Evolutionary conservation across 2,797 vertebrate species (phyloP).

Genomic region (Gobionotothen gibberifrons): DNA sequence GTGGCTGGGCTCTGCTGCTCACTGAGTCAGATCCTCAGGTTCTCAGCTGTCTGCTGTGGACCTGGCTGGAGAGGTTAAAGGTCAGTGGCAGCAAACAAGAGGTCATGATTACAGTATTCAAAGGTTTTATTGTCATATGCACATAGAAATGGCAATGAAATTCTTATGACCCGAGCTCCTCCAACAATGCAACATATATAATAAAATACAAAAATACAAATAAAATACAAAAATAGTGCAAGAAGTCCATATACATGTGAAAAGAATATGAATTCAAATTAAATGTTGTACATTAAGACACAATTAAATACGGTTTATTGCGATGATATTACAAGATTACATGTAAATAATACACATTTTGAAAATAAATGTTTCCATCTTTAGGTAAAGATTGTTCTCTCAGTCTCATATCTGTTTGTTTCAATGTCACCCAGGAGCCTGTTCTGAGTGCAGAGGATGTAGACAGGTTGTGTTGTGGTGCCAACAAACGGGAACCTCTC

Average conservation of each 20-base stretch:
- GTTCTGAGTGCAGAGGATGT: conserved; percentile 79
- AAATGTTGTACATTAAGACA: too few relatives aligned
- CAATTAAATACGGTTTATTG: too few relatives aligned
- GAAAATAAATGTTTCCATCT: background rate
- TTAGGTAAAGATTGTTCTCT: conserved; percentile 7
- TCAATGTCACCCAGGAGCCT: conserved; percentile 76
- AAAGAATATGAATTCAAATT: too few relatives aligned
- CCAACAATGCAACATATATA: too few relatives aligned
- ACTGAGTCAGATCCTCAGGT: conserved; percentile 83
- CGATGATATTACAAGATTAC: too few relatives aligned
- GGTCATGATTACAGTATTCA: background rate
- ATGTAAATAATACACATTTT: background rate
- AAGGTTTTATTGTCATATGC: too few relatives aligned
- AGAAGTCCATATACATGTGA: too few relatives aligned
- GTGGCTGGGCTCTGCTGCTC: conserved; percentile 84
- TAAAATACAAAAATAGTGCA: too few relatives aligned
- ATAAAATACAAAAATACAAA: too few relatives aligned
- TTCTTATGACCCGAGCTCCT: too few relatives aligned
- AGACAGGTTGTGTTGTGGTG: conserved; percentile 55
- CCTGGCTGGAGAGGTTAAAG: conserved; percentile 86
- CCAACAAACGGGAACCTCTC: conserved; percentile 64
- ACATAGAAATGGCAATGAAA: too few relatives aligned
- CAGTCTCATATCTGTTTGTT: background rate
- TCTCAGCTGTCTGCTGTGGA: conserved; percentile 84
- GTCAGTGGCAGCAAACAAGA: conserved; percentile 64